Percentiles rank a stretch among this genome's conserved stretches.
phyloP scores from a whole-genome alignment of 2,113 vertebrate genomes.

The Hylia prasina region DNA sequence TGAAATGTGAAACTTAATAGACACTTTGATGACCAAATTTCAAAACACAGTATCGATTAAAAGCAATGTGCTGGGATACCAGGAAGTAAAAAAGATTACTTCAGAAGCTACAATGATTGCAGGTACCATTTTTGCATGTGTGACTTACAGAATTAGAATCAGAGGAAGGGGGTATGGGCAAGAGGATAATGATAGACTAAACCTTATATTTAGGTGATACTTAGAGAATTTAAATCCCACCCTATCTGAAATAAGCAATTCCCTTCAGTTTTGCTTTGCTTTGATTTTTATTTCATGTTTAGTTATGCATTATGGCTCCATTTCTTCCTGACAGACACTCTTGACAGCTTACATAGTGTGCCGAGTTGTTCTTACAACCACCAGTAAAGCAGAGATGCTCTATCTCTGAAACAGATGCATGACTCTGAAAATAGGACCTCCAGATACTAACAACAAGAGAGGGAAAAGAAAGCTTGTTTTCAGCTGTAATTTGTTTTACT shows the following conservation, averaged over 20 bases:
- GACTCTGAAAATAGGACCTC: background rate
- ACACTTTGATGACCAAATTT: background rate
- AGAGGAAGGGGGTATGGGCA: fast-evolving
- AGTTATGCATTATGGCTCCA: background rate
- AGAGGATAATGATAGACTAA: background rate
- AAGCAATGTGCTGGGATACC: background rate
- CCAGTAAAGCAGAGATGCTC: background rate
- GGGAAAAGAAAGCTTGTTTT: background rate
- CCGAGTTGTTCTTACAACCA: background rate
- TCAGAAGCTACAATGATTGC: background rate
- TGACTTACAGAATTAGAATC: background rate
- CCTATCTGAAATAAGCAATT: background rate
- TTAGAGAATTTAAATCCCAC: background rate
- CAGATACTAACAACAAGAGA: background rate
- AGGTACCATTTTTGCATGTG: background rate
- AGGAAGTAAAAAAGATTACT: background rate
- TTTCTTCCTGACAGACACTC: background rate
- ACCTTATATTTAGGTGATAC: background rate
- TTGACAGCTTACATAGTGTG: background rate
- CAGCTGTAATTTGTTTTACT: background rate
- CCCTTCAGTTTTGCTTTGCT: background rate
- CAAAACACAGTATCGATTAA: background rate
- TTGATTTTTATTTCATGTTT: background rate
- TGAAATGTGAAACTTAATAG: background rate
- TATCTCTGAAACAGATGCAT: background rate